Conservation (phyloP, 2,888 invertebrate species). For the Eupithecia abbreviata region DNA sequence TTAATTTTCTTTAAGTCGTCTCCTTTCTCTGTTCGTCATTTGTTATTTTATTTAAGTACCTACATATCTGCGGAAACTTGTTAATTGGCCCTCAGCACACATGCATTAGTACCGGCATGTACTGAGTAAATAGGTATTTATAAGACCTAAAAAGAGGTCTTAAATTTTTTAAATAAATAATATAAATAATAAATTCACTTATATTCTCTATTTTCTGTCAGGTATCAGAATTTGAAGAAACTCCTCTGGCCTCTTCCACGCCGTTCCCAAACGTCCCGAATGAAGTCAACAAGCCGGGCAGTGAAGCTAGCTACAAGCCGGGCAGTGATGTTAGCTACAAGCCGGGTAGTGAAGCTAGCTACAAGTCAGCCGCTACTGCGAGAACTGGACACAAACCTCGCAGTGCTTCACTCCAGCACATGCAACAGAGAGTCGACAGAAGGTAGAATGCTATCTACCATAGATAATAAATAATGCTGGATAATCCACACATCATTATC, state of each 20-base stretch:
- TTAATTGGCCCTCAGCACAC: too few species aligned
- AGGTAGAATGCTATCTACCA: neutral
- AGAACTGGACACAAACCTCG: conserved; percentile 53
- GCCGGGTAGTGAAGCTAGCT: conserved; percentile 14
- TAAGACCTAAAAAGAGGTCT: too few species aligned
- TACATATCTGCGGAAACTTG: too few species aligned
- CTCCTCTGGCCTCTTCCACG: conserved; percentile 63
- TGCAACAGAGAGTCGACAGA: conserved; percentile 31
- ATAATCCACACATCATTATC: too few species aligned
- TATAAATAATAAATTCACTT: too few species aligned
- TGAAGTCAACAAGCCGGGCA: conserved; percentile 10
- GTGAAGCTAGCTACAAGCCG: conserved; percentile 9
- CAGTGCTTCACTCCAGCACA: conserved; percentile 60
- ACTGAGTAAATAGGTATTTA: too few species aligned
- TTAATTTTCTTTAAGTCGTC: too few species aligned
- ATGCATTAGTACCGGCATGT: too few species aligned
- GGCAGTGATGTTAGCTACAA: neutral
- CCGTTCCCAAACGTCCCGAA: conserved; percentile 53
- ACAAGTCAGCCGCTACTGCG: conserved; percentile 10
- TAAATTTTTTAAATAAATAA: too few species aligned
- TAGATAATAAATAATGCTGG: too few species aligned
- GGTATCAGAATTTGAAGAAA: conserved; percentile 77
- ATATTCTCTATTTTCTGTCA: conserved; percentile 35
- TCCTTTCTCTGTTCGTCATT: too few species aligned
- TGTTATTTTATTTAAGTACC: too few species aligned